Percentiles rank a stretch among this genome's conserved stretches.
phyloP scores from a whole-genome alignment of 2,113 vertebrate species.

The Sinocyclocheilus anshuiensis region DNA sequence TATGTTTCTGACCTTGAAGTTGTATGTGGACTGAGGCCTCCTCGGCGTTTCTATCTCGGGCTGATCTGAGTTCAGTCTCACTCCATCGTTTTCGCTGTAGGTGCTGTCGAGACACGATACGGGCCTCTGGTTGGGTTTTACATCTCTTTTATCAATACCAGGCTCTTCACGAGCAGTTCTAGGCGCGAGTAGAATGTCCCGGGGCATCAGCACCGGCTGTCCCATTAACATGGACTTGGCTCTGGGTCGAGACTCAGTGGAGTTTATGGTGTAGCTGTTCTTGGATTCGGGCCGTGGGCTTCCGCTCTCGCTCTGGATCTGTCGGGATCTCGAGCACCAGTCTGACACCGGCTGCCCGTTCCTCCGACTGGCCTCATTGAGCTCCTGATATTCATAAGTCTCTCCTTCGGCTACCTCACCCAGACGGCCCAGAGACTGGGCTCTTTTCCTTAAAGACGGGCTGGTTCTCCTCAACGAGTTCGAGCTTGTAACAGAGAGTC shows the following conservation, averaged over 20 bases:
- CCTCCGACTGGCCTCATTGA: constrained; percentile 63
- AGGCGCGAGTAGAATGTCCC: constrained; percentile 31
- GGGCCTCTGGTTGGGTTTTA: constrained; percentile 69
- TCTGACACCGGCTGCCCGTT: constrained; percentile 73
- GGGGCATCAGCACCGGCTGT: constrained; percentile 30
- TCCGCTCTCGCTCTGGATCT: constrained; percentile 71
- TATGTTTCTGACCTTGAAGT: constrained; percentile 48
- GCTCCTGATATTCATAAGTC: constrained; percentile 79
- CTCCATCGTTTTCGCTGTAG: constrained; percentile 65
- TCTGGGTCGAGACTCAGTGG: constrained; percentile 76
- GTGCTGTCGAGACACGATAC: constrained; percentile 68
- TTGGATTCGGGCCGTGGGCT: constrained; percentile 76
- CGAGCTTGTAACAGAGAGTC: constrained; percentile 85
- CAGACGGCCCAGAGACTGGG: constrained; percentile 83
- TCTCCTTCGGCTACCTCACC: constrained; percentile 78
- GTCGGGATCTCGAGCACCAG: constrained; percentile 77
- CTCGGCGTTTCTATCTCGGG: constrained; percentile 50
- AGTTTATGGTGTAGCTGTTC: constrained; percentile 61
- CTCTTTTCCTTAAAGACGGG: constrained; percentile 79
- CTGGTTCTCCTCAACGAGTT: constrained; percentile 86
- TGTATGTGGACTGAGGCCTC: constrained; percentile 65
- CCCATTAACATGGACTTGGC: constrained; percentile 68
- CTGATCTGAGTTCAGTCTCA: constrained; percentile 55
- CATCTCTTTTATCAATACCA: constrained; percentile 36
- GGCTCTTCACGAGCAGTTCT: neutral